These are phyloP conservation scores for Lipotes vexillifer DNA, from an alignment of 2,113 vertebrate species.

Conservation along the genomic window DNA sequence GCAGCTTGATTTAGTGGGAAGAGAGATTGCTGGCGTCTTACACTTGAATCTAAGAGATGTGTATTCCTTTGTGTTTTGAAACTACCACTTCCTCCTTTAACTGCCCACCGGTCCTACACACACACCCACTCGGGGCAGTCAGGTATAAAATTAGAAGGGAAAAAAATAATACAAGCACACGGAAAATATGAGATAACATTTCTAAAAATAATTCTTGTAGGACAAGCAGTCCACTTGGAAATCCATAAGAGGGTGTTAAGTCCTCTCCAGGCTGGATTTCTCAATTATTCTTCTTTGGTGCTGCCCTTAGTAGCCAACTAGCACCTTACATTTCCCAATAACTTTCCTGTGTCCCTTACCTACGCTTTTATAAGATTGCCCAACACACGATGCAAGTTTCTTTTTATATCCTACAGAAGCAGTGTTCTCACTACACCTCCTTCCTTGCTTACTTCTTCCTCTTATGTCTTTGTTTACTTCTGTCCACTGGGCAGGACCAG, in stretches of 20 bases:
- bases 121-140: background rate
- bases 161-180: slow-evolving; percentile 20
- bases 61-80: background rate
- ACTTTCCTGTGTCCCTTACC: background rate
- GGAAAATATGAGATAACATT: slow-evolving; percentile 50
- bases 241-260: slow-evolving; percentile 11
- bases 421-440: background rate
- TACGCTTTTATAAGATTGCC: background rate
- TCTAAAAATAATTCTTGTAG: slow-evolving; percentile 59
- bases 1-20: background rate
- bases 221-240: slow-evolving; percentile 22
- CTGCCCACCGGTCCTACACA: background rate
- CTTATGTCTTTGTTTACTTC: background rate
- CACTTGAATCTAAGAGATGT: background rate
- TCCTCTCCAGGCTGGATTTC: slow-evolving; percentile 38
- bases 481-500: background rate
- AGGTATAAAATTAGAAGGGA: slow-evolving; percentile 59
- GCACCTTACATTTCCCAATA: background rate
- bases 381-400: background rate
- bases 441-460: background rate
- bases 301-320: rapidly evolving
- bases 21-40: background rate
- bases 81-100: background rate
- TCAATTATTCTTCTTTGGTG: background rate
- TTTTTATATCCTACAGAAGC: slow-evolving; percentile 6